phyloP scores from a whole-genome alignment of 1,140 invertebrate genomes.

The Diabrotica undecimpunctata region DNA sequence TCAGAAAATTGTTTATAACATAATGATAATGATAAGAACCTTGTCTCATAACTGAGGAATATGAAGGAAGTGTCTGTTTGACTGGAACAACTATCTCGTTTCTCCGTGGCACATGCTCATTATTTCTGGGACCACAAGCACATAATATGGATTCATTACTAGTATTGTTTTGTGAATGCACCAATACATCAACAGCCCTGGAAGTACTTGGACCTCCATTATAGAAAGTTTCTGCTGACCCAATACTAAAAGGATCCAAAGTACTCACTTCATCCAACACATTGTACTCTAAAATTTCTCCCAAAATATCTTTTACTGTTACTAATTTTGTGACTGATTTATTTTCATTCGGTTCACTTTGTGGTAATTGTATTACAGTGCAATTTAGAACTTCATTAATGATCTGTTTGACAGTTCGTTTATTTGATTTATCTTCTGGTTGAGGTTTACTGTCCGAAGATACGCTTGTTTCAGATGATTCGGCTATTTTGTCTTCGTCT shows the following conservation, averaged over 20 bases:
- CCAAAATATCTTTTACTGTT: constrained; percentile 14
- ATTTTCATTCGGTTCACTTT: not conserved
- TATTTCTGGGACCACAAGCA: not conserved
- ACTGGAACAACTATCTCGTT: constrained; percentile 14
- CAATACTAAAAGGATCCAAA: not conserved
- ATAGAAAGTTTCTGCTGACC: not conserved
- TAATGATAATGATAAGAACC: constrained; percentile 8
- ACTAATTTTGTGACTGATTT: not conserved
- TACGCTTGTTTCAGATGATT: no score
- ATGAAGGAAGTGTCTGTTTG: constrained; percentile 33
- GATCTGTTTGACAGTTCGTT: constrained; percentile 11
- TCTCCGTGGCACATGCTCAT: not conserved
- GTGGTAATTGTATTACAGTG: not conserved
- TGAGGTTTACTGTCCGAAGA: no score
- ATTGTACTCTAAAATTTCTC: constrained; percentile 12
- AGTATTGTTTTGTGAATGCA: not conserved
- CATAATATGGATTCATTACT: not conserved
- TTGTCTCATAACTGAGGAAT: constrained; percentile 37
- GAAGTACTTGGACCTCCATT: not conserved
- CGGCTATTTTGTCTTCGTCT: no score
- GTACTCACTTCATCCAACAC: not conserved
- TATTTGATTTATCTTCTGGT: not conserved
- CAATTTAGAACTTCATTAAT: constrained; percentile 8
- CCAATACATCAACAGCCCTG: not conserved
- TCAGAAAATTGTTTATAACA: no score